phyloP scores from a whole-genome alignment of 2,888 invertebrate species.

The Stenurella melanura region DNA sequence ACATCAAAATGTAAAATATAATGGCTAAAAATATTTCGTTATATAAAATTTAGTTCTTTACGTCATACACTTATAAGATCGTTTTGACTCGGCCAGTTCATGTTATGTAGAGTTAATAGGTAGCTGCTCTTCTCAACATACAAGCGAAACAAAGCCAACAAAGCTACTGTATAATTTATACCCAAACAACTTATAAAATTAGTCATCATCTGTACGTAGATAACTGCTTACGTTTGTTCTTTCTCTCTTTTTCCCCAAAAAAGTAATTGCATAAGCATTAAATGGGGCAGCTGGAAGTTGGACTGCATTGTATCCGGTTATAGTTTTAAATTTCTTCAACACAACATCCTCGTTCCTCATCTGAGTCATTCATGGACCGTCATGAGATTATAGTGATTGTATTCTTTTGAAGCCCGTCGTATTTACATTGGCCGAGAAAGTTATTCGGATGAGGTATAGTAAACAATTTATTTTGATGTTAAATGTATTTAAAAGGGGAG shows the following conservation, averaged over 20 bases:
- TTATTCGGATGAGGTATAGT: neutral
- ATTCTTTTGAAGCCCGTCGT: slow-evolving; percentile 17
- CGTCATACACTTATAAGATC: too few species aligned
- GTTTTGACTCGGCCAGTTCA: too few species aligned
- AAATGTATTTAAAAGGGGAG: neutral
- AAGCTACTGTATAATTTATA: too few species aligned
- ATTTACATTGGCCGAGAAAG: slow-evolving; percentile 23
- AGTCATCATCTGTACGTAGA: neutral
- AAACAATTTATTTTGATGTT: slow-evolving; percentile 2
- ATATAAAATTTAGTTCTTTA: too few species aligned
- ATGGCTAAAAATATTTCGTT: too few species aligned
- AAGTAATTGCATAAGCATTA: slow-evolving; percentile 17
- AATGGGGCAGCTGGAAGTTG: slow-evolving; percentile 5
- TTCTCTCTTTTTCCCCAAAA: slow-evolving; percentile 9
- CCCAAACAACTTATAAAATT: neutral
- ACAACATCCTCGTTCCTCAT: slow-evolving; percentile 29
- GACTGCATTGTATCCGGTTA: slow-evolving; percentile 11
- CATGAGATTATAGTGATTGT: slow-evolving; percentile 25
- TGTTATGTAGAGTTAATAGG: too few species aligned
- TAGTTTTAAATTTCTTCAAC: slow-evolving; percentile 10
- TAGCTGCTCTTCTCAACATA: too few species aligned
- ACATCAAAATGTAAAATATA: too few species aligned
- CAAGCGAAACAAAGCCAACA: too few species aligned
- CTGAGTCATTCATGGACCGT: slow-evolving; percentile 23
- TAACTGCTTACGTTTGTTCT: neutral